These are phyloP conservation scores for Bibio marci DNA, from an alignment of 2,888 invertebrate species.

Conservation along the genomic window DNA sequence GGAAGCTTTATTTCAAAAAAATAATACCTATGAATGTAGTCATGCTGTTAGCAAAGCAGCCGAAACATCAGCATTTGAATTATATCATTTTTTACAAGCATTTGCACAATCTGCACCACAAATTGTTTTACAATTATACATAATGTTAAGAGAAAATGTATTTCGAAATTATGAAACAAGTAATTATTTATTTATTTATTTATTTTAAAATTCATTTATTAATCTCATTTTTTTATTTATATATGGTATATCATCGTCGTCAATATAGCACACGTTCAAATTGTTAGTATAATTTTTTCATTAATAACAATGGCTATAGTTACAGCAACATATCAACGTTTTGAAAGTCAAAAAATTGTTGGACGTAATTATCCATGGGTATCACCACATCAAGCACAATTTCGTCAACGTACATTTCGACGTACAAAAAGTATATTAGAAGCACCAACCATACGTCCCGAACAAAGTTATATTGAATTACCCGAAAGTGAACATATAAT, in stretches of 20 bases:
- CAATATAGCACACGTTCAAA: slow-evolving; percentile 48
- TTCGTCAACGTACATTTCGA: slow-evolving; percentile 11
- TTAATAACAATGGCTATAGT: slow-evolving; percentile 50
- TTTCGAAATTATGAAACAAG: slow-evolving; percentile 45
- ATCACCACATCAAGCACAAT: slow-evolving; percentile 23
- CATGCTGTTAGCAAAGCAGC: slow-evolving; percentile 41
- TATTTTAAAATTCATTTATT: too few relatives aligned
- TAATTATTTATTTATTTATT: slow-evolving; percentile 21
- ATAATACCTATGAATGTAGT: slow-evolving; percentile 38
- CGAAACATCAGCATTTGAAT: slow-evolving; percentile 50
- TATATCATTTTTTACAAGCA: slow-evolving; percentile 61
- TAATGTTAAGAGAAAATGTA: slow-evolving; percentile 40
- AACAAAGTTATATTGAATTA: slow-evolving; percentile 11
- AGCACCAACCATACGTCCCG: neutral
- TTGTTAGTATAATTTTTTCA: slow-evolving; percentile 47
- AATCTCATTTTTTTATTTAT: too few relatives aligned
- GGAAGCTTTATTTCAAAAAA: slow-evolving; percentile 42
- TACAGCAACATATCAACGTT: slow-evolving; percentile 54
- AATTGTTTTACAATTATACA: slow-evolving; percentile 43
- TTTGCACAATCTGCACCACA: slow-evolving; percentile 64
- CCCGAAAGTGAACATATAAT: slow-evolving; percentile 22
- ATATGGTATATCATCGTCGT: too few relatives aligned
- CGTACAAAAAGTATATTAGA: slow-evolving; percentile 8
- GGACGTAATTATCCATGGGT: slow-evolving; percentile 62
- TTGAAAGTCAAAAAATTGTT: slow-evolving; percentile 57